Evolutionary conservation across 2,797 vertebrate genomes (phyloP).

Genomic region (Periophthalmus magnuspinnatus): DNA sequence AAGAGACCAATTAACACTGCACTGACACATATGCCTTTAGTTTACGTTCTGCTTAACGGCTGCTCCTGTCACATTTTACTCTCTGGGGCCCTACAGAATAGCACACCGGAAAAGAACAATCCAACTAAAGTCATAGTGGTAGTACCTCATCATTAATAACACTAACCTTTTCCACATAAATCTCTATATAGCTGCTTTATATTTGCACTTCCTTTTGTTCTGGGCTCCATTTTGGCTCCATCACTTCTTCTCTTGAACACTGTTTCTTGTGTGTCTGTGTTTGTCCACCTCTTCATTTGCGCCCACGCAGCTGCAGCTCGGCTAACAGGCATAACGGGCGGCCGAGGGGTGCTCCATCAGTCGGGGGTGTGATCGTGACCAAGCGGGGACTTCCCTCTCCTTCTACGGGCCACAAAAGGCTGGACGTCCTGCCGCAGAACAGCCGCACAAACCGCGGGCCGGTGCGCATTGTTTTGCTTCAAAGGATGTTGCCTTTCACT

Average conservation of each 20-base stretch:
- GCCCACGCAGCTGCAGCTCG: slow-evolving; percentile 56
- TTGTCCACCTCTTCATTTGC: slow-evolving; percentile 20
- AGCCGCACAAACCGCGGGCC: slow-evolving; percentile 51
- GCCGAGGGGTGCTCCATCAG: slow-evolving; percentile 60
- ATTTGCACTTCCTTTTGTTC: background rate
- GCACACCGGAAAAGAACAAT: slow-evolving; percentile 54
- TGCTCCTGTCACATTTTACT: slow-evolving; percentile 38
- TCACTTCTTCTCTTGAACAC: slow-evolving; percentile 4
- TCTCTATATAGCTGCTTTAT: slow-evolving; percentile 15
- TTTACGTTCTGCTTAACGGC: slow-evolving; percentile 29
- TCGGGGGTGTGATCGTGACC: slow-evolving; percentile 68
- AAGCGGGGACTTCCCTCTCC: slow-evolving; percentile 66
- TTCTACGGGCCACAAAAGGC: slow-evolving; percentile 53
- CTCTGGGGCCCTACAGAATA: slow-evolving; percentile 63
- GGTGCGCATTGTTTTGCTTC: slow-evolving; percentile 64
- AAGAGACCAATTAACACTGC: slow-evolving; percentile 44
- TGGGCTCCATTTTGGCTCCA: slow-evolving; percentile 2
- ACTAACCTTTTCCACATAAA: slow-evolving; percentile 33
- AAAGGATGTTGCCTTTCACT: slow-evolving; percentile 62
- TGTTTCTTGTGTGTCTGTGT: slow-evolving; percentile 8
- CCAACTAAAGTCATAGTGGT: slow-evolving; percentile 25
- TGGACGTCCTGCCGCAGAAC: slow-evolving; percentile 42
- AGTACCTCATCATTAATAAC: slow-evolving; percentile 50
- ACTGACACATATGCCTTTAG: slow-evolving; percentile 26
- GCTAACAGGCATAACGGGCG: slow-evolving; percentile 61